These are phyloP conservation scores for Sturnira hondurensis DNA, from an alignment of 2,113 vertebrate species.

Conservation along the genomic window DNA sequence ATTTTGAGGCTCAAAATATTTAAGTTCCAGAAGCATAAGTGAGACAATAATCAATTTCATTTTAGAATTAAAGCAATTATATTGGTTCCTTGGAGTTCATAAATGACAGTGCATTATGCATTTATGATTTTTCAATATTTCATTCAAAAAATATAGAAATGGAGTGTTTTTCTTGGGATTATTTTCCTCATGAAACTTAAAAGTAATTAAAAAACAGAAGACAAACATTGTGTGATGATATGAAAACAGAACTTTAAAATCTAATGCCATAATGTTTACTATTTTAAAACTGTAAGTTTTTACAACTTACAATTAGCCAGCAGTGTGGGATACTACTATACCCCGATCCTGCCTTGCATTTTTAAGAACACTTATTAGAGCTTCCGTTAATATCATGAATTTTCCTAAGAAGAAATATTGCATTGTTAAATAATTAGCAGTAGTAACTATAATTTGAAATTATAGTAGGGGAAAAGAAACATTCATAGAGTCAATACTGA, in stretches of 20 bases:
- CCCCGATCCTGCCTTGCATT: background rate
- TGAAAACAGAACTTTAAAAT: slow-evolving; percentile 29
- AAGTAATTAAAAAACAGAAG: background rate
- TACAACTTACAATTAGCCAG: background rate
- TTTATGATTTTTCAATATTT: slow-evolving; percentile 33
- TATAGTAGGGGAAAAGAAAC: background rate
- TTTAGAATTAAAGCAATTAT: background rate
- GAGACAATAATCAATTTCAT: background rate
- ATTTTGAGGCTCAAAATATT: background rate
- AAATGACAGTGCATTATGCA: background rate
- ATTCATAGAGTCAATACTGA: background rate
- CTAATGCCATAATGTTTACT: background rate
- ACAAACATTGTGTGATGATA: background rate
- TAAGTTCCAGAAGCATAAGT: background rate
- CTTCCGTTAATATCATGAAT: slow-evolving; percentile 30
- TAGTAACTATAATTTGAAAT: background rate
- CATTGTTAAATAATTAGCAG: slow-evolving; percentile 29
- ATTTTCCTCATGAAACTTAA: slow-evolving; percentile 5
- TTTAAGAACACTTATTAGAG: background rate
- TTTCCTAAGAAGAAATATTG: slow-evolving; percentile 2
- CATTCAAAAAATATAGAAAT: background rate
- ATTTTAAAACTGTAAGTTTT: background rate
- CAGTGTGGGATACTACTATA: background rate
- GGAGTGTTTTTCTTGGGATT: background rate
- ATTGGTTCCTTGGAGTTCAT: background rate